These are phyloP conservation scores for Cheilosia impressa DNA, from an alignment of 2,888 invertebrate species.

Conservation along the genomic window DNA sequence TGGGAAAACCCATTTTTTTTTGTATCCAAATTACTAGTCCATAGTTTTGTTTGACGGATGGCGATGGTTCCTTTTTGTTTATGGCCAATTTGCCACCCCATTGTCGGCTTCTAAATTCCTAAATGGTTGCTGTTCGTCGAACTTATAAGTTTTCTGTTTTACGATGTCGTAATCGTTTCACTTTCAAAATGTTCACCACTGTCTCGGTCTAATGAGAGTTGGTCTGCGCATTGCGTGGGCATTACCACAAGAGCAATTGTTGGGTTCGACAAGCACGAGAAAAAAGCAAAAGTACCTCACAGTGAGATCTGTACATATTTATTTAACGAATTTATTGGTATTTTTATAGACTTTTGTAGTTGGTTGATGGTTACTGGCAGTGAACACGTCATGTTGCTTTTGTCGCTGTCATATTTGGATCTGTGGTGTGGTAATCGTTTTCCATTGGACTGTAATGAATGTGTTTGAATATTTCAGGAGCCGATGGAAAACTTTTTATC, in stretches of 20 bases:
- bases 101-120: slow-evolving; percentile 36
- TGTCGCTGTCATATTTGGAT: background rate
- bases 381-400: background rate
- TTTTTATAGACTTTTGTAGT: background rate
- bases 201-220: background rate
- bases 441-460: background rate
- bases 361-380: background rate
- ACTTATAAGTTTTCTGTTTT: slow-evolving; percentile 6
- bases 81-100: slow-evolving; percentile 19
- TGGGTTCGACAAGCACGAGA: background rate
- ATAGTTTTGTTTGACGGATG: slow-evolving; percentile 12
- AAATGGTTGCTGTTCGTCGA: slow-evolving; percentile 24
- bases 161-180: slow-evolving; percentile 40
- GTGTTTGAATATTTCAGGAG: no score
- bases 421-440: background rate
- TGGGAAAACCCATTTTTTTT: background rate
- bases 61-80: background rate
- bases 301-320: slow-evolving; percentile 10
- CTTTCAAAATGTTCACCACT: slow-evolving; percentile 29
- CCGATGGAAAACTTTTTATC: no score
- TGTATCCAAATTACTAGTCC: background rate
- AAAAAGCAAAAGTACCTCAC: slow-evolving; percentile 18
- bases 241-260: slow-evolving; percentile 25
- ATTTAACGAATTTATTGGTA: slow-evolving; percentile 15
- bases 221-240: slow-evolving; percentile 15